Base-by-base conservation (phyloP, 2,888 invertebrate species). In the Drosophila meridionalis region DNA sequence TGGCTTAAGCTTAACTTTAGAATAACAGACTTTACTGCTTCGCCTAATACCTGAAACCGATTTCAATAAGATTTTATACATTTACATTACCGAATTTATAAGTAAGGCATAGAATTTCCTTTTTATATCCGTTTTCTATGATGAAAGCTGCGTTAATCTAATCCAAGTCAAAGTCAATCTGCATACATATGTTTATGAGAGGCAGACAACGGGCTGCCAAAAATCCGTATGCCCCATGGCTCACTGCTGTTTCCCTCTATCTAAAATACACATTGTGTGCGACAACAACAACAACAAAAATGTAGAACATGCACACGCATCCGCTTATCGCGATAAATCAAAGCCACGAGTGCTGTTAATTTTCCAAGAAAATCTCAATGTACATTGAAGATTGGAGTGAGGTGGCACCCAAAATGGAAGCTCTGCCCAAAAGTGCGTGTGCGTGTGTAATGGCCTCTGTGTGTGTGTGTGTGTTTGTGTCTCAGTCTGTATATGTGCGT, bases 281-380 rank as follows among this genome's bases (percentile, higher is more conserved):
- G 63, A 40, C 32, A 73, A 30, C 28, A 50, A 36, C 58, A 67
- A 48, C 56, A 67, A 60, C 43, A 70, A 80, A 71, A 84, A 76
- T 65, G 57, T 68, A 64, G 30, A 65, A 68, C 63, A 73, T 45
- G 56, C 30, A 53, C 56, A 50, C 47, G 65, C 53, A 78, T 86
- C 87, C 87, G 90, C 84, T 88, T 88, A 87, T 85, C 84, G 76
- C 73, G 83, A 87, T 87, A 90, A 87, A 90, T 87, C 87, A 87
- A 90, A 87, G 87, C 83, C 85, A 83, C 87, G 84, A 83, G 87
- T 87, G 89, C 73, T 90, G 89, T 87, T 88, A 89, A 89, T 86
- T 89, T 87, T 87, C 90, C 82, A 75, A 82, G 90, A 79, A 86
- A 75, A 78, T 83, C 71, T 55, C 66, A 80, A 64, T 63, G 80